Evolutionary conservation across 2,888 invertebrate species (phyloP).

Genomic region (Hololepta plana): DNA sequence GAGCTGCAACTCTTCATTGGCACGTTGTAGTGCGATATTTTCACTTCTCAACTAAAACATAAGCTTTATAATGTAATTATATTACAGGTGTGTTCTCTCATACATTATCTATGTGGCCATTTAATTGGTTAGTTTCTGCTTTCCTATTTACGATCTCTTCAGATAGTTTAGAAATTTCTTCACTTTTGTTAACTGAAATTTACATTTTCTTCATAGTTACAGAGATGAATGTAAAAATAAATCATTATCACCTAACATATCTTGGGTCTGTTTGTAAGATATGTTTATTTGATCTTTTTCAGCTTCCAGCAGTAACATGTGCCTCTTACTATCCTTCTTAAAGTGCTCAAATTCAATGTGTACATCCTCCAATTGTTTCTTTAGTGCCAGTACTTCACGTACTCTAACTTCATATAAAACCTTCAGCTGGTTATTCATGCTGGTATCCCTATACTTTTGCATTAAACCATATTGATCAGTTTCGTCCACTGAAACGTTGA

Average conservation of each 20-base stretch:
- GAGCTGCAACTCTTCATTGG: background rate
- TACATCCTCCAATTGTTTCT: constrained; percentile 10
- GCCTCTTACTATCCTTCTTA: constrained; percentile 9
- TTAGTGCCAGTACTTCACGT: constrained; percentile 12
- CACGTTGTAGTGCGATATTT: too few relatives aligned
- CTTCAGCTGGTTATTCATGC: constrained; percentile 13
- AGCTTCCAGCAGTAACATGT: constrained; percentile 10
- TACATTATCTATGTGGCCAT: background rate
- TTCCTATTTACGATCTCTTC: constrained; percentile 9
- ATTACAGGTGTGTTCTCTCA: too few relatives aligned
- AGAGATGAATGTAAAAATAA: constrained; percentile 4
- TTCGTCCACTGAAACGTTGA: constrained; percentile 10
- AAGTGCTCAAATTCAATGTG: constrained; percentile 9
- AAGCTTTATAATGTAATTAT: too few relatives aligned
- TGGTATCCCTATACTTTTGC: constrained; percentile 11
- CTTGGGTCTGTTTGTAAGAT: constrained; percentile 13
- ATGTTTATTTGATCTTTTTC: constrained; percentile 12
- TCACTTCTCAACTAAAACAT: too few relatives aligned
- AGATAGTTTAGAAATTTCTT: constrained; percentile 10
- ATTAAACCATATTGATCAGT: constrained; percentile 3
- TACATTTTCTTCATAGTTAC: constrained; percentile 3
- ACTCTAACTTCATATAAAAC: constrained; percentile 14
- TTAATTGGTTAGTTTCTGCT: constrained; percentile 1
- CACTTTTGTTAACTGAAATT: constrained; percentile 11
- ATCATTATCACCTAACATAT: constrained; percentile 11